Evolutionary conservation across 2,888 invertebrate genomes (phyloP), one percentile per base, ranked within the genome.

Genomic region (Tricholauxania praeusta): DNA sequence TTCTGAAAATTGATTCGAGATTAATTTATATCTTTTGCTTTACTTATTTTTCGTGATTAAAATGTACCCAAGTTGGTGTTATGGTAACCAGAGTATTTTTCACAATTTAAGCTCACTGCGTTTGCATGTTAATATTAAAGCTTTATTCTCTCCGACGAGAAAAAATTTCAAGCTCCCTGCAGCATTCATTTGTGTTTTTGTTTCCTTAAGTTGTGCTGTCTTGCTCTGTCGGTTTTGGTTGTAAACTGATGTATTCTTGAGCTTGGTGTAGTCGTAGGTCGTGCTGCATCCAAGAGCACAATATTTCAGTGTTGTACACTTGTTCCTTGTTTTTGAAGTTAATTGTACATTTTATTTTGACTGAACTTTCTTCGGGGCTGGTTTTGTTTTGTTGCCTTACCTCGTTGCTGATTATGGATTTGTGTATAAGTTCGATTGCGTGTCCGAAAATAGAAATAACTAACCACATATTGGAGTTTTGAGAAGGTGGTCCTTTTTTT

Each of bases 211-310:
- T 60, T 62, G n/a, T 14, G 39, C 14, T 57, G 57, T 19, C 55
- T 57, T 51, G 52, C 22, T 28, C 22, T 15, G 28, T 65, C 32
- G 22, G 39, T n/a, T 8, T 19, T 17, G 62, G 53, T 52, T 32
- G 10, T 12, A 22, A 12, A 39, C 19, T 62, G 60, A n/a, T 68
- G 47, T 69, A 10, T 49, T 69, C 48, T 69, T 48, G 59, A 19
- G 59, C 28, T 69, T 59, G 49, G 53, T 70, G 70, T 70, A 63
- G 70, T 70, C 70, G 70, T 70, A 70, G 70, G 70, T 70, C 70
- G 70, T 70, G 62, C n/a, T 52, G 17, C 17, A 22, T 8, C 19
- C 19, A 17, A 55, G 3, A 55, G 55, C 10, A 55, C 55, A 2
- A 22, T 8, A 51, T 53, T 59, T 66, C 49, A 55, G 65, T 71